Percentiles rank a stretch among this genome's conserved stretches.
Evolutionary conservation across 2,888 invertebrate species (phyloP).

Genomic region (Macaria notata): DNA sequence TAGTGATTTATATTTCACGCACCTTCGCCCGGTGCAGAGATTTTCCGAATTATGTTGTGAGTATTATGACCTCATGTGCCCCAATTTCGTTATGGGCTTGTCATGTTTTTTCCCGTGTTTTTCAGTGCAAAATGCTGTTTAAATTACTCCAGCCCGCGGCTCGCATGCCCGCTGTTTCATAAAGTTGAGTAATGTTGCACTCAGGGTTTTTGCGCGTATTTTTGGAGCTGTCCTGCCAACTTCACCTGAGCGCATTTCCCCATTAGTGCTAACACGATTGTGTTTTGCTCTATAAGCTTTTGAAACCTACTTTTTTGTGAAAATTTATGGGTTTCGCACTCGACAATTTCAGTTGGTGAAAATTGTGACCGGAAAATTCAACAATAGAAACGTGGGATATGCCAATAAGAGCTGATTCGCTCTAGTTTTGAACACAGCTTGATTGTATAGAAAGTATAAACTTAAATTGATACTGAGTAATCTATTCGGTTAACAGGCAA

Average conservation of each 20-base stretch:
- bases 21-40: constrained; percentile 47
- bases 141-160: constrained; percentile 10
- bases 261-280: background rate
- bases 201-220: constrained; percentile 2
- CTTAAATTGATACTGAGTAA: too few species aligned
- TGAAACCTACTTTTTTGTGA: too few species aligned
- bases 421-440: too few species aligned
- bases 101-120: constrained; percentile 19
- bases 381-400: too few species aligned
- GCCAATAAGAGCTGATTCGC: too few species aligned
- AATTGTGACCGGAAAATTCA: too few species aligned
- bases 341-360: too few species aligned
- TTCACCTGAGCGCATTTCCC: background rate
- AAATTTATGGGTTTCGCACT: too few species aligned
- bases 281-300: too few species aligned
- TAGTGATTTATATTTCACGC: constrained; percentile 75
- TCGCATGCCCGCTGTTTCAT: constrained; percentile 16
- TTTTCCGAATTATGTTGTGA: constrained; percentile 37
- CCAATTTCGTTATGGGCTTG: constrained; percentile 17
- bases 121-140: constrained; percentile 18
- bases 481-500: too few species aligned
- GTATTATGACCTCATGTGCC: constrained; percentile 29
- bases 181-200: constrained; percentile 13
- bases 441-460: too few species aligned
- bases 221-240: constrained; percentile 3